Percentiles rank a stretch among this genome's conserved stretches.
Conservation (phyloP, 2,113 vertebrate species). For the Apodemus sylvaticus region DNA sequence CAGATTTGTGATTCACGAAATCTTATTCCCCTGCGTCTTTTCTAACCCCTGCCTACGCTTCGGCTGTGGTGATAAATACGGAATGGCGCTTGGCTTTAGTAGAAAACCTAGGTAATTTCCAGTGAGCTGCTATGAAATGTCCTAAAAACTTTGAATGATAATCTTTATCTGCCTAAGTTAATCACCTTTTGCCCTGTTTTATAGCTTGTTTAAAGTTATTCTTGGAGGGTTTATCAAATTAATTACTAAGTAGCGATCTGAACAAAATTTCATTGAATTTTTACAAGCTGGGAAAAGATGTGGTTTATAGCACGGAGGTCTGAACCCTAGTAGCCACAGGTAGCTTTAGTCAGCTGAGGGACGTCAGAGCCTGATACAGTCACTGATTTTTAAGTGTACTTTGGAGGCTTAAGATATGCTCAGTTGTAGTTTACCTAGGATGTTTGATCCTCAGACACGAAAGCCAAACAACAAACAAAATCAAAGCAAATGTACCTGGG, state of each 20-base stretch:
- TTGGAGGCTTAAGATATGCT: neutral
- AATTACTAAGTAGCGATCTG: conserved; percentile 14
- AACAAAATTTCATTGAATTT: conserved; percentile 29
- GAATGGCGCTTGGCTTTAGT: conserved; percentile 22
- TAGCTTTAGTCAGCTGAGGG: neutral
- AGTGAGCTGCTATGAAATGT: neutral
- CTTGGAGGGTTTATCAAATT: neutral
- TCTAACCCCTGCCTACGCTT: neutral
- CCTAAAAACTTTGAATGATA: conserved; percentile 2
- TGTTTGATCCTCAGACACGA: neutral
- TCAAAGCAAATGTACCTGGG: neutral
- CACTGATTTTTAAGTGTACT: conserved; percentile 35
- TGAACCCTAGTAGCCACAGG: neutral
- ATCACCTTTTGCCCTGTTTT: neutral
- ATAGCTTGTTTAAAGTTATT: neutral
- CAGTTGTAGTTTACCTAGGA: neutral
- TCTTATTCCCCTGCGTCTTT: conserved; percentile 46
- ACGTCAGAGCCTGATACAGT: neutral
- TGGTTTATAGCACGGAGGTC: neutral
- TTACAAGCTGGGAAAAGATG: neutral
- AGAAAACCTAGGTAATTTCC: conserved; percentile 19
- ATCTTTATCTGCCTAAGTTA: conserved; percentile 5
- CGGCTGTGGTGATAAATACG: neutral
- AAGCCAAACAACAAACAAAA: neutral
- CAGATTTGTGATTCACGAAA: conserved; percentile 81